Percentiles rank a stretch among this genome's conserved stretches.
phyloP scores from a whole-genome alignment of 2,797 vertebrate genomes.

The Sciurus vulgaris region DNA sequence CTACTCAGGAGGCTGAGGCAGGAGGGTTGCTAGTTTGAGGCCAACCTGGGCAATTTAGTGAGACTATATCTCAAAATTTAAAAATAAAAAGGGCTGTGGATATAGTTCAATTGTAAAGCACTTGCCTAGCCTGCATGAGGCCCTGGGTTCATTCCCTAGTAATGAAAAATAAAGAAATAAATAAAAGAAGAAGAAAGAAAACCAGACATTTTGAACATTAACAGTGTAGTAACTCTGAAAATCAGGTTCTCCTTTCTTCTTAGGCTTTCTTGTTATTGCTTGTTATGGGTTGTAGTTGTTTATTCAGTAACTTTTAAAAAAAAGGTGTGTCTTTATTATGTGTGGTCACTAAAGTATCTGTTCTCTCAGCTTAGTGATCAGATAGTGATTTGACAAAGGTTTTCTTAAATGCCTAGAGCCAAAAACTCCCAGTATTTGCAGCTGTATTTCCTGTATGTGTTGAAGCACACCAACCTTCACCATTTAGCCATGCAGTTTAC shows the following conservation, averaged over 20 bases:
- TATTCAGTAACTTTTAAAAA: neutral
- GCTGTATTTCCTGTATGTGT: neutral
- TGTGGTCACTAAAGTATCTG: neutral
- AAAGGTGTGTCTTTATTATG: neutral
- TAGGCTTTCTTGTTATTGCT: constrained; percentile 35
- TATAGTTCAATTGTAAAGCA: too few species aligned
- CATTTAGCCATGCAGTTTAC: neutral
- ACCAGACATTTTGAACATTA: constrained; percentile 21
- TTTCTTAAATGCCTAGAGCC: constrained; percentile 24
- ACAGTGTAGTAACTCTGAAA: neutral
- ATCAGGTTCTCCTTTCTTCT: neutral
- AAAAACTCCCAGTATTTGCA: neutral
- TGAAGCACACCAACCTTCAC: neutral
- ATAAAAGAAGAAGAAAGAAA: neutral
- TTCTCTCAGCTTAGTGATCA: neutral
- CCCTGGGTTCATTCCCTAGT: too few species aligned
- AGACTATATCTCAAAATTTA: too few species aligned
- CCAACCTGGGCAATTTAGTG: too few species aligned
- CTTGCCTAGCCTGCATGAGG: too few species aligned
- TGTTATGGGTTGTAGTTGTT: neutral
- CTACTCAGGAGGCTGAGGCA: too few species aligned
- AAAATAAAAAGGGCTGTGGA: too few species aligned
- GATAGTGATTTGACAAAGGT: constrained; percentile 22
- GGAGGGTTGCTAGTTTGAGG: too few species aligned
- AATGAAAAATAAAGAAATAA: too few species aligned